Evolutionary conservation across 2,113 vertebrate genomes (phyloP), one percentile per base, ranked within the genome.

Genomic region (Acanthochromis polyacanthus): DNA sequence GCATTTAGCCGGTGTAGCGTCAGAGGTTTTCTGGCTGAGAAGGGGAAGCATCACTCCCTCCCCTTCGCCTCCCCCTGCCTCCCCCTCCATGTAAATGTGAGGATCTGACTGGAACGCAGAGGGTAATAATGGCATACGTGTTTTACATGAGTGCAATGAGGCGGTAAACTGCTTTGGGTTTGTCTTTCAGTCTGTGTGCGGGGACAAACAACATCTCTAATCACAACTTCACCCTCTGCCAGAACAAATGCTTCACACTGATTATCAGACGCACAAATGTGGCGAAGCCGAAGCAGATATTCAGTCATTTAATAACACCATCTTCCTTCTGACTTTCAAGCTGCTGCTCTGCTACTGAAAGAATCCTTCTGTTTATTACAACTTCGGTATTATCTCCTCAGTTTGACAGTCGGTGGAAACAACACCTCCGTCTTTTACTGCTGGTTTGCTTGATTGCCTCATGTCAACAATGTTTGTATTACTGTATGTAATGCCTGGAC

Each of bases 81-180:
- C n/a, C 28, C 55, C 15, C 60, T 11, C 4, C 59, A 89, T 92
- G 84, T 81, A 92, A 89, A 92, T 88, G 53, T 40, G 55, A 78
- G 70, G 40, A 84, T 14, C 71, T 59, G 74, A 88, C 73, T 82
- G 81, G 78, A 89, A 86, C 89, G 28, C 57, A 36, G 30, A 71
- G 79, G 64, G 46, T 83, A 81, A 88, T 89, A 83, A 88, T 86
- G 79, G 50, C 73, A 57, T 7, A 22, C 5, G 10, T 79, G 64
- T 62, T 91, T 91, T 90, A 71, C 88, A 88, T 92, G 64, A 15
- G n/a, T 22, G 75, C 71, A 89, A 73, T 88, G 71, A 82, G 83
- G 66, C 71, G 55, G 63, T 78, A 87, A 84, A 85, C 80, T 89
- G 73, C 84, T 88, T 62, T 59, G 51, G 28, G 59, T 55, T 68